Evolutionary conservation across 2,888 invertebrate genomes (phyloP).

Genomic region (Eumacrocentrus americanus): DNA sequence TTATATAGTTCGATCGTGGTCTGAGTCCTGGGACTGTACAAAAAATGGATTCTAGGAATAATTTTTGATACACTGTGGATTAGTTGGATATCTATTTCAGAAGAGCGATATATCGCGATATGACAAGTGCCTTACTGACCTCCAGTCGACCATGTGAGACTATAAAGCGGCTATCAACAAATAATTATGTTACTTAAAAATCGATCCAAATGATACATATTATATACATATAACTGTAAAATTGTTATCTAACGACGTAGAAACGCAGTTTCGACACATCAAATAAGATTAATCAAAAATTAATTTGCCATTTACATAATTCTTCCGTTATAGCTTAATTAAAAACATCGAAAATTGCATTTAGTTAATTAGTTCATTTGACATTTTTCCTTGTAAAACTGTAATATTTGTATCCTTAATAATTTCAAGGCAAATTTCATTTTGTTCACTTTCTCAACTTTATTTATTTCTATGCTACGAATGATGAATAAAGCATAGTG

Average conservation of each 20-base stretch:
- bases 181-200: neutral
- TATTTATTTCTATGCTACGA: conserved; percentile 44
- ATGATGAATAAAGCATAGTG: conserved; percentile 43
- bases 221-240: neutral
- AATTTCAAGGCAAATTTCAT: conserved; percentile 14
- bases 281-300: neutral
- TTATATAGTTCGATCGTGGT: neutral
- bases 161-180: neutral
- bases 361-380: conserved; percentile 33
- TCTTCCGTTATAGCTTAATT: neutral
- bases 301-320: neutral
- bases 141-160: too few relatives aligned
- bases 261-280: neutral
- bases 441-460: conserved; percentile 35
- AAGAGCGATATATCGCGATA: neutral
- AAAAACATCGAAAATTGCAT: conserved; percentile 43
- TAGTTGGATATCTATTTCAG: neutral
- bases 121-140: neutral
- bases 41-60: neutral
- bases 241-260: neutral
- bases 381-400: neutral
- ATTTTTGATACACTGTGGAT: neutral
- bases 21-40: neutral
- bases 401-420: conserved; percentile 6
- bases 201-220: neutral